These are phyloP conservation scores for Lepilemur ruficaudatus DNA, from an alignment of 2,797 vertebrate genomes.

Conservation along the genomic window DNA sequence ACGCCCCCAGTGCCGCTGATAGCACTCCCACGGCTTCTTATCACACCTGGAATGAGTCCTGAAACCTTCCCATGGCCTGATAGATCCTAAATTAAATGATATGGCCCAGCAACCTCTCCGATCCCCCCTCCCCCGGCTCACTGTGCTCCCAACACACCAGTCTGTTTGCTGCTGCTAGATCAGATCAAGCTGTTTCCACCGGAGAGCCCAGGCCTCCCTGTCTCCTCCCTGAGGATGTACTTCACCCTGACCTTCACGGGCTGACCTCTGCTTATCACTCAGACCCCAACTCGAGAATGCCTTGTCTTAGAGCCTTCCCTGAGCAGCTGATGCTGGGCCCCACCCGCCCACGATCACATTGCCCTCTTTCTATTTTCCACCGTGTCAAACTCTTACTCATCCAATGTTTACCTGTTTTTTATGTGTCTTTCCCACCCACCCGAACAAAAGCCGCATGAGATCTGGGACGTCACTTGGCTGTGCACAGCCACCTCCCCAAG, in stretches of 20 bases:
- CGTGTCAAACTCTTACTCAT: not conserved
- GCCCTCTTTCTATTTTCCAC: not conserved
- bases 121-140: not conserved
- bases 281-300: not conserved
- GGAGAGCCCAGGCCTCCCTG: not conserved
- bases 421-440: not conserved
- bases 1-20: not conserved
- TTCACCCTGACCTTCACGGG: not conserved
- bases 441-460: not conserved
- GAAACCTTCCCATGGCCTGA: not conserved
- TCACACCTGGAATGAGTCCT: not conserved
- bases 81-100: not conserved
- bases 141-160: not conserved
- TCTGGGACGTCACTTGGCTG: not conserved
- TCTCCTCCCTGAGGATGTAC: not conserved
- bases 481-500: not conserved
- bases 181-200: not conserved
- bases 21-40: not conserved
- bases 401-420: not conserved
- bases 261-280: not conserved
- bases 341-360: not conserved
- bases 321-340: not conserved
- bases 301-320: not conserved
- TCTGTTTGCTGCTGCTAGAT: not conserved
- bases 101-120: not conserved